Evolutionary conservation across 2,888 invertebrate genomes (phyloP), one percentile per base, ranked within the genome.

Genomic region (Antheraea assamensis): DNA sequence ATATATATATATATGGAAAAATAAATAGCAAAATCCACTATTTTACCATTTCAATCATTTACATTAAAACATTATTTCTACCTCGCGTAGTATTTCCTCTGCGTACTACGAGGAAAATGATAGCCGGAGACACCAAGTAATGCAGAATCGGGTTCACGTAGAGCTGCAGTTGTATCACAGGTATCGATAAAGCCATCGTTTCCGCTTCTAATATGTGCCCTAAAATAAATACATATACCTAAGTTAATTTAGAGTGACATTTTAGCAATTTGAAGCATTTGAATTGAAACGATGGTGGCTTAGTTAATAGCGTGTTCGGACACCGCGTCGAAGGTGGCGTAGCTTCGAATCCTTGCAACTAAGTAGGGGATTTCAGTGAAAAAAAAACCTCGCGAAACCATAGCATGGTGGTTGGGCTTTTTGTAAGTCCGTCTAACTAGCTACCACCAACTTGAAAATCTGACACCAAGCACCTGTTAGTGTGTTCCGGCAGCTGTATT

Each of bases 71-170:
- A 30, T 27, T 42, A 1, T 74, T 35, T 35, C 13, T 78, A 92
- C 93, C 88, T 84, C 70, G 80, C 17, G 72, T 52, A 0, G 80
- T 71, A 0, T 79, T 68, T 3, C 78, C 80, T 31, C 81, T 79
- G 0, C 80, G 75, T 0, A 83, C 86, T 0, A 90, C 74, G 4
- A 89, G 80, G 75, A 77, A 85, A 0, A 97, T 85, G 68, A 97
- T 89, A 0, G 97, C 96, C 0, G 96, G 95, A 77, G 96, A 95
- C 52, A 96, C 94, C 31, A 97, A 83, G 90, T 96, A 96, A 83
- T 97, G 96, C 77, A 97, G 90, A 49, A 96, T 94, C 0, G 97
- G 97, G 91, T 98, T 98, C 58, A 97, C 95, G 83, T 98, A 98
- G 77, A 97, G 91, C 85, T 97, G 97, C 58, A 97, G 88, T 84